Conservation (phyloP, 2,888 invertebrate species). For the Drosophila robusta region DNA sequence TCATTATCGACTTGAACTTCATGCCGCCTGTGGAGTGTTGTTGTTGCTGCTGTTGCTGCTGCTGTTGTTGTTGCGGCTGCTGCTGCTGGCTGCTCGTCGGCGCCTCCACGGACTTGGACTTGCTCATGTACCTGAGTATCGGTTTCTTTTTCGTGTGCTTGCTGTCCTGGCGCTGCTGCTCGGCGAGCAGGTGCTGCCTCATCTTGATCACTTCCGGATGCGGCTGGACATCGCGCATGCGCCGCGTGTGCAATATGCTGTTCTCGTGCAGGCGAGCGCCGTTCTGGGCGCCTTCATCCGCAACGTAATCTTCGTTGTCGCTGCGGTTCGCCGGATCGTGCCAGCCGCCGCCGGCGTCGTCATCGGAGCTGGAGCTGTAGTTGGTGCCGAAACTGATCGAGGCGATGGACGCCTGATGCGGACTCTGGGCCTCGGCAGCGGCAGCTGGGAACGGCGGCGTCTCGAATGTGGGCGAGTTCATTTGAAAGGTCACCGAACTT, state of each 20-base stretch:
- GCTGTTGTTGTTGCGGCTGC: slow-evolving; percentile 31
- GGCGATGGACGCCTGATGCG: slow-evolving; percentile 61
- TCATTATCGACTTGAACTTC: slow-evolving; percentile 54
- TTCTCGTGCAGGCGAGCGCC: slow-evolving; percentile 52
- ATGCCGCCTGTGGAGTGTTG: slow-evolving; percentile 56
- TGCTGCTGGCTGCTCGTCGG: slow-evolving; percentile 19
- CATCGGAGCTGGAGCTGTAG: slow-evolving; percentile 49
- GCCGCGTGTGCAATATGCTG: slow-evolving; percentile 77
- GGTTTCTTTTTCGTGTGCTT: slow-evolving; percentile 55
- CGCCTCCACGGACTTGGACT: slow-evolving; percentile 62
- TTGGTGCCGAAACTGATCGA: slow-evolving; percentile 80
- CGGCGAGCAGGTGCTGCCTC: slow-evolving; percentile 68
- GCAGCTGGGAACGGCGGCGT: neutral
- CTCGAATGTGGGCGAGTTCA: slow-evolving; percentile 41
- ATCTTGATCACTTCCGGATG: slow-evolving; percentile 83
- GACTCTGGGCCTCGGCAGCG: neutral
- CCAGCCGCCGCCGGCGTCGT: slow-evolving; percentile 35
- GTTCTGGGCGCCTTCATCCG: slow-evolving; percentile 10
- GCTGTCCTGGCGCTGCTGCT: slow-evolving; percentile 63
- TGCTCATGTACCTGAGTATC: slow-evolving; percentile 54
- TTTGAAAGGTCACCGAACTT: slow-evolving; percentile 84
- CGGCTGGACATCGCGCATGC: slow-evolving; percentile 82
- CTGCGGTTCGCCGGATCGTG: slow-evolving; percentile 5
- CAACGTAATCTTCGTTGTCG: slow-evolving; percentile 34
- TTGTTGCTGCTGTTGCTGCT: slow-evolving; percentile 45